Evolutionary conservation across 2,888 invertebrate genomes (phyloP).

Genomic region (Lacanobia wlatinum): DNA sequence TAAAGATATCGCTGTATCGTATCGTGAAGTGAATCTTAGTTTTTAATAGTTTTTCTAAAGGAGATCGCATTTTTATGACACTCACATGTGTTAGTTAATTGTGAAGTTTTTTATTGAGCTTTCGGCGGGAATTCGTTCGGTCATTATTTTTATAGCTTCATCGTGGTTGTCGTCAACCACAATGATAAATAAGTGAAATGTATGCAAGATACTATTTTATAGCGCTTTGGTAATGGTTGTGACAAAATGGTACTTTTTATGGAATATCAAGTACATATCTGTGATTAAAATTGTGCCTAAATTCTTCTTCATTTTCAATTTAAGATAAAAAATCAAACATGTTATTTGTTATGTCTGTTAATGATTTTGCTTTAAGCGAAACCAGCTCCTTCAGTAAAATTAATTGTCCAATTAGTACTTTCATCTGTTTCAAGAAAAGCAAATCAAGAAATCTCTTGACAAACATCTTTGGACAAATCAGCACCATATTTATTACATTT

Average conservation of each 20-base stretch:
- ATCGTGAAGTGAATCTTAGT: constrained; percentile 59
- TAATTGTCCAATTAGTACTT: constrained; percentile 16
- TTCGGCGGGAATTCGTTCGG: constrained; percentile 53
- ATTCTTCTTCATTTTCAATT: not conserved
- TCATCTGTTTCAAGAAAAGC: constrained; percentile 4
- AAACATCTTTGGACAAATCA: constrained; percentile 6
- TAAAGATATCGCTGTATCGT: constrained; percentile 60
- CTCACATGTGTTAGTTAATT: constrained; percentile 68
- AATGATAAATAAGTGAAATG: constrained; percentile 48
- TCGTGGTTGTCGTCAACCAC: constrained; percentile 43
- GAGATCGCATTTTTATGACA: constrained; percentile 65
- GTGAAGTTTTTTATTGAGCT: constrained; percentile 64
- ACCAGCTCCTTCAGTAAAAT: not conserved
- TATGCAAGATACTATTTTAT: constrained; percentile 50
- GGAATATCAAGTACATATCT: not conserved
- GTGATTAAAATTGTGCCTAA: not conserved
- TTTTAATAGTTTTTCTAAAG: constrained; percentile 66
- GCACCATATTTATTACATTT: constrained; percentile 18
- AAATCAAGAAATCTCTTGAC: constrained; percentile 3
- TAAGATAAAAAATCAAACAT: not conserved
- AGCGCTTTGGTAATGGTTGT: constrained; percentile 3
- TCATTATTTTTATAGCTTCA: constrained; percentile 70
- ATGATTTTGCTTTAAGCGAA: not conserved
- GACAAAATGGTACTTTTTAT: constrained; percentile 3
- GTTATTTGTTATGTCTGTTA: not conserved